Percentiles rank a stretch among this genome's conserved stretches.
Evolutionary conservation across 1,140 invertebrate genomes (phyloP).

Genomic region (Popillia japonica): DNA sequence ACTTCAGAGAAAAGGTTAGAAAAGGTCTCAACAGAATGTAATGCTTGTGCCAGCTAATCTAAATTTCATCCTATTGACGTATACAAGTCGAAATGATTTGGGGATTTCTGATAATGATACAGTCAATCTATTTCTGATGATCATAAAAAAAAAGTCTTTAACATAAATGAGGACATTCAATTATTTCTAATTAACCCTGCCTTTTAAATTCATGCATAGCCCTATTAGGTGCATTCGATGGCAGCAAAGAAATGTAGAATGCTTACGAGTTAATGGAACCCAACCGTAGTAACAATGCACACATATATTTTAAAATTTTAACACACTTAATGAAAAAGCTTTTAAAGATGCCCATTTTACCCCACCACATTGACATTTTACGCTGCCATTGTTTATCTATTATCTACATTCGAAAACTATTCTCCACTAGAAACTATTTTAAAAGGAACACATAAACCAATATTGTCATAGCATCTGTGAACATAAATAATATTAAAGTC

Average conservation of each 20-base stretch:
- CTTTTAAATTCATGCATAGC: too few species aligned
- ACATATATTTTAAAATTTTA: slow-evolving; percentile 17
- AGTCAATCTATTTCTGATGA: too few species aligned
- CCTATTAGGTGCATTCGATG: neutral
- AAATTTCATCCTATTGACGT: too few species aligned
- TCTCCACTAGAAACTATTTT: slow-evolving; percentile 26
- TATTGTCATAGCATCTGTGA: slow-evolving; percentile 35
- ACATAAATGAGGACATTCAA: too few species aligned
- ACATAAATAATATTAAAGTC: slow-evolving; percentile 31
- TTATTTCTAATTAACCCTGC: too few species aligned
- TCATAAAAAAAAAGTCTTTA: too few species aligned
- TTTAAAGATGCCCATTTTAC: slow-evolving; percentile 16
- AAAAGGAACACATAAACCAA: slow-evolving; percentile 26
- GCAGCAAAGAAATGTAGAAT: neutral
- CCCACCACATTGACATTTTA: slow-evolving; percentile 20
- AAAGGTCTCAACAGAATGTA: too few species aligned
- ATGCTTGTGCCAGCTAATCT: too few species aligned
- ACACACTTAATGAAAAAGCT: slow-evolving; percentile 30
- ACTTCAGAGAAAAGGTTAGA: too few species aligned
- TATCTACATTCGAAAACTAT: slow-evolving; percentile 22
- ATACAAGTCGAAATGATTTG: too few species aligned
- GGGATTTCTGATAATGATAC: too few species aligned
- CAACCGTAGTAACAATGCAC: neutral
- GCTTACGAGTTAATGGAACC: neutral
- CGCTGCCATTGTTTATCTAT: slow-evolving; percentile 26